These are phyloP conservation scores for Helostoma temminkii DNA, from an alignment of 2,797 vertebrate genomes.

Conservation along the genomic window DNA sequence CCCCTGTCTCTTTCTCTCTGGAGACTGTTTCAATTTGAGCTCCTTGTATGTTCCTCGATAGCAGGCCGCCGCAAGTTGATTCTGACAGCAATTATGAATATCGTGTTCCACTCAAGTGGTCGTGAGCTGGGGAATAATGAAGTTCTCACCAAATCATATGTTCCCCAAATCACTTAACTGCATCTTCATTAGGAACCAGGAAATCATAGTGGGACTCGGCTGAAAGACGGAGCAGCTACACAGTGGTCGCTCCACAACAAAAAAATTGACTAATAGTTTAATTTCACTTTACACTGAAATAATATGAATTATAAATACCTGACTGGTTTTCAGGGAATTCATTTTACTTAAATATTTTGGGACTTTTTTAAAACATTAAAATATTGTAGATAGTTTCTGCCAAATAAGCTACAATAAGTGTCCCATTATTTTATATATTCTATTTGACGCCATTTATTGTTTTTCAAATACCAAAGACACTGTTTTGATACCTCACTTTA, in stretches of 20 bases:
- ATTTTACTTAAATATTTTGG: too few relatives aligned
- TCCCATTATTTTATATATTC: too few relatives aligned
- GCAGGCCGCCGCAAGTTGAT: slow-evolving; percentile 54
- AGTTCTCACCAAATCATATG: slow-evolving; percentile 72
- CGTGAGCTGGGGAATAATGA: slow-evolving; percentile 67
- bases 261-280: background rate
- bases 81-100: slow-evolving; percentile 77
- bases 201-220: slow-evolving; percentile 11
- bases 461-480: too few relatives aligned
- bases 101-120: slow-evolving; percentile 69
- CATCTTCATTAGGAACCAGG: slow-evolving; percentile 66
- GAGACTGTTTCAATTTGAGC: slow-evolving; percentile 63
- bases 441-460: too few relatives aligned
- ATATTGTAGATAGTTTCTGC: too few relatives aligned
- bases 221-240: background rate
- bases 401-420: too few relatives aligned
- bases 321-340: background rate
- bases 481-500: too few relatives aligned
- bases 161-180: slow-evolving; percentile 67
- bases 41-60: slow-evolving; percentile 49
- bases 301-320: background rate
- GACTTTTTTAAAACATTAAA: too few relatives aligned
- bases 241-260: background rate
- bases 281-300: background rate
- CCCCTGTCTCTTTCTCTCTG: slow-evolving; percentile 45